A percentile compares a stretch with the other conserved stretches of the same genome.
phyloP scores from a whole-genome alignment of 2,113 vertebrate genomes.

The Calypte anna region DNA sequence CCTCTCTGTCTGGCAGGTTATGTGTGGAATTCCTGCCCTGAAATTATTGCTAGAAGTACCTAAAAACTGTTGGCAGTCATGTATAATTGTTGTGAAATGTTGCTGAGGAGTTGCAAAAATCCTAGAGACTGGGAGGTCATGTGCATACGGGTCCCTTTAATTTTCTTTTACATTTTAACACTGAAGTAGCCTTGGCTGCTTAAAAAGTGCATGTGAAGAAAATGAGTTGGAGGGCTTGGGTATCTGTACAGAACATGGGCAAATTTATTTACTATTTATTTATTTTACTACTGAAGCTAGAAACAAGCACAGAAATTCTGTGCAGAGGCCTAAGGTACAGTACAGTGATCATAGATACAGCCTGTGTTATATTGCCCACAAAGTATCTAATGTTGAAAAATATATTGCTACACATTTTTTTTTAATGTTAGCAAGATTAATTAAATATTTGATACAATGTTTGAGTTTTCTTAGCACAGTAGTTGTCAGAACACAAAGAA shows the following conservation, averaged over 20 bases:
- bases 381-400: not conserved
- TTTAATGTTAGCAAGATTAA: not conserved
- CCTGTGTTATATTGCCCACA: not conserved
- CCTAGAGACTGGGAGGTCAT: not conserved
- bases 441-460: not conserved
- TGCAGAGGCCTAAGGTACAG: not conserved
- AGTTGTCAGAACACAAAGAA: not conserved
- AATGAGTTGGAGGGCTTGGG: not conserved
- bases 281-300: not conserved
- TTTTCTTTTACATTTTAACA: not conserved
- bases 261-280: not conserved
- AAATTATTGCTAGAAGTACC: not conserved
- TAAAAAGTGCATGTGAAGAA: not conserved
- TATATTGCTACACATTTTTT: not conserved
- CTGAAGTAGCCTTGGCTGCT: not conserved
- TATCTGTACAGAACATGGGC: not conserved
- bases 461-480: not conserved
- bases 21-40: not conserved
- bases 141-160: not conserved
- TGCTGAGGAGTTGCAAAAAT: not conserved
- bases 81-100: not conserved
- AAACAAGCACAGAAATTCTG: not conserved
- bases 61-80: not conserved
- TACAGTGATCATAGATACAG: not conserved
- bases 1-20: rapidly evolving